A percentile compares a stretch with the other conserved stretches of the same genome.
Evolutionary conservation across 2,888 invertebrate genomes (phyloP).

Genomic region (Drosophila putrida): DNA sequence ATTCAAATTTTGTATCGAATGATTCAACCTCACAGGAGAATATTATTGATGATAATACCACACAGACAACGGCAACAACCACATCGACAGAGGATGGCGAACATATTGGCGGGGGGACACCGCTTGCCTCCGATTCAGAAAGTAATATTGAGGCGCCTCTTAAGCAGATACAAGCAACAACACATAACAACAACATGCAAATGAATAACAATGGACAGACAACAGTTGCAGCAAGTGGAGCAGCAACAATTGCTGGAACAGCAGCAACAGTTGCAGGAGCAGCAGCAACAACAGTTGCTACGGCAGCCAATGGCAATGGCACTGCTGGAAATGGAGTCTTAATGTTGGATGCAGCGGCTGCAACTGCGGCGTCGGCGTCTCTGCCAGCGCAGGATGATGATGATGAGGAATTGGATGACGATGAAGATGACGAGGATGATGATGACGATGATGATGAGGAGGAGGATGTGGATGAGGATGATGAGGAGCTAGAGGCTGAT

Average conservation of each 20-base stretch:
- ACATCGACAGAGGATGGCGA: constrained; percentile 83
- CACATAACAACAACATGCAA: constrained; percentile 46
- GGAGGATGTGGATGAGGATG: constrained; percentile 64
- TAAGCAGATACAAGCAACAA: constrained; percentile 17
- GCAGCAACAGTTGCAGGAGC: constrained; percentile 5
- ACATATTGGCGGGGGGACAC: constrained; percentile 64
- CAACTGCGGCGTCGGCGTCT: constrained; percentile 17
- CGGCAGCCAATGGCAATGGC: constrained; percentile 71
- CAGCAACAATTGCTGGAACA: constrained; percentile 10
- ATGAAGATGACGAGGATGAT: constrained; percentile 55
- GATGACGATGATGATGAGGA: constrained; percentile 59
- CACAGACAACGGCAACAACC: constrained; percentile 86
- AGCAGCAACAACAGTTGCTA: constrained; percentile 16
- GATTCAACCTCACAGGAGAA: constrained; percentile 85
- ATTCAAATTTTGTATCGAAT: constrained; percentile 84
- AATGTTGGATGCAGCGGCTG: constrained; percentile 3
- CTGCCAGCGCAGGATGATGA: constrained; percentile 46
- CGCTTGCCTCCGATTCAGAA: constrained; percentile 88
- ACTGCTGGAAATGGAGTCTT: constrained; percentile 50
- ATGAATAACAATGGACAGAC: constrained; percentile 50
- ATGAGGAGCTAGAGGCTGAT: constrained; percentile 75
- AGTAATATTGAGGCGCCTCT: constrained; percentile 91
- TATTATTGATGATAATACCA: constrained; percentile 85
- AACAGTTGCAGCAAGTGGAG: constrained; percentile 72
- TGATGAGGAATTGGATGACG: constrained; percentile 51